Conservation (phyloP, 2,113 vertebrate species). For the Grammomys dolichurus region DNA sequence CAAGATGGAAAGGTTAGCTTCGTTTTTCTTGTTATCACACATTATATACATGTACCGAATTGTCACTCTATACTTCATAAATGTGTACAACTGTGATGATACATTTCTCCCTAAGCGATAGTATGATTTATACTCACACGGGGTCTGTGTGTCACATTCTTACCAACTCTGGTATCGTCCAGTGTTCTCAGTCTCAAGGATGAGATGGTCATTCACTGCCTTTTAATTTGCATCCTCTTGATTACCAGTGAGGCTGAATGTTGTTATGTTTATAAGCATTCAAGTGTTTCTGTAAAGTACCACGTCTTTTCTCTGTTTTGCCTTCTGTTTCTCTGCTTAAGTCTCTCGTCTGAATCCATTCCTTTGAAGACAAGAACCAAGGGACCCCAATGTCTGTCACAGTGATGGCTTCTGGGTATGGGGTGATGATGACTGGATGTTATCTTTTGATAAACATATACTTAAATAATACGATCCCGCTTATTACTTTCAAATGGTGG, state of each 20-base stretch:
- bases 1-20: background rate
- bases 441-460: constrained; percentile 23
- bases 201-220: background rate
- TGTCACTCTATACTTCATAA: background rate
- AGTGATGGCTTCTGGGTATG: background rate
- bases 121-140: background rate
- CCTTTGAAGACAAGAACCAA: background rate
- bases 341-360: background rate
- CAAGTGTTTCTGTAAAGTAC: background rate
- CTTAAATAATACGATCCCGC: background rate
- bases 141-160: background rate
- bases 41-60: no score
- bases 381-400: background rate
- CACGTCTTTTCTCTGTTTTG: background rate
- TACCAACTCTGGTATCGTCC: background rate
- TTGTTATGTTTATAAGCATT: background rate
- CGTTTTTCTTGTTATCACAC: background rate
- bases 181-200: background rate
- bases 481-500: constrained; percentile 11
- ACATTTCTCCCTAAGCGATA: background rate
- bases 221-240: background rate
- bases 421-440: background rate
- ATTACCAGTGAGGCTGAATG: background rate
- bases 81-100: background rate
- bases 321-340: background rate